Conservation (phyloP, 2,797 vertebrate species). For the Austrolebias charrua region DNA sequence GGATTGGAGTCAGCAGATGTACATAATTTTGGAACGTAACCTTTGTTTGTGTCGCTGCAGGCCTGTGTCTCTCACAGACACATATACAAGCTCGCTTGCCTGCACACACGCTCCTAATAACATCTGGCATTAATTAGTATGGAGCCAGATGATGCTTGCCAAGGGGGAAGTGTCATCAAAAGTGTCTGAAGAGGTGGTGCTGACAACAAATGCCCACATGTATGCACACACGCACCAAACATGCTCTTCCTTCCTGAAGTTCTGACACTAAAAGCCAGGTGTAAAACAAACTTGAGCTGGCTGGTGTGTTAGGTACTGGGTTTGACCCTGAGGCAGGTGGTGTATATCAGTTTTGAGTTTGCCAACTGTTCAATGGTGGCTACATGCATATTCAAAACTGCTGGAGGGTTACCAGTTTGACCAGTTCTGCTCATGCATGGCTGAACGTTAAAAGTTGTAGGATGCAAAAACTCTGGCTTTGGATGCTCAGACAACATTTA, state of each 20-base stretch:
- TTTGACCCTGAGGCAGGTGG: slow-evolving; percentile 29
- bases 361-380: slow-evolving; percentile 46
- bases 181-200: slow-evolving; percentile 49
- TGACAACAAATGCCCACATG: slow-evolving; percentile 38
- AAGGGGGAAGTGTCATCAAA: slow-evolving; percentile 39
- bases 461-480: slow-evolving; percentile 15
- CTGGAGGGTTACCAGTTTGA: slow-evolving; percentile 47
- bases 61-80: slow-evolving; percentile 29
- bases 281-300: slow-evolving; percentile 30
- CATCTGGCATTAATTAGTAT: slow-evolving; percentile 69
- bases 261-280: slow-evolving; percentile 24
- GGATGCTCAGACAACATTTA: neutral
- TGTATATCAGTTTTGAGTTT: slow-evolving; percentile 37
- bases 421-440: slow-evolving; percentile 19
- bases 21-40: slow-evolving; percentile 74
- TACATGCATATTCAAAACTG: slow-evolving; percentile 46
- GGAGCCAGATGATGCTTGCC: slow-evolving; percentile 62
- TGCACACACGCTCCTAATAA: slow-evolving; percentile 45
- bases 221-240: neutral
- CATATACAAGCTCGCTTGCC: slow-evolving; percentile 14
- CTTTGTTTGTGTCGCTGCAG: slow-evolving; percentile 65
- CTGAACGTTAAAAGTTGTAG: slow-evolving; percentile 34
- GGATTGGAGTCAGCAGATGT: slow-evolving; percentile 52
- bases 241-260: slow-evolving; percentile 18
- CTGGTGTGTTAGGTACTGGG: slow-evolving; percentile 18